Evolutionary conservation across 1,140 invertebrate genomes (phyloP).

Genomic region (Epicauta chinensis): DNA sequence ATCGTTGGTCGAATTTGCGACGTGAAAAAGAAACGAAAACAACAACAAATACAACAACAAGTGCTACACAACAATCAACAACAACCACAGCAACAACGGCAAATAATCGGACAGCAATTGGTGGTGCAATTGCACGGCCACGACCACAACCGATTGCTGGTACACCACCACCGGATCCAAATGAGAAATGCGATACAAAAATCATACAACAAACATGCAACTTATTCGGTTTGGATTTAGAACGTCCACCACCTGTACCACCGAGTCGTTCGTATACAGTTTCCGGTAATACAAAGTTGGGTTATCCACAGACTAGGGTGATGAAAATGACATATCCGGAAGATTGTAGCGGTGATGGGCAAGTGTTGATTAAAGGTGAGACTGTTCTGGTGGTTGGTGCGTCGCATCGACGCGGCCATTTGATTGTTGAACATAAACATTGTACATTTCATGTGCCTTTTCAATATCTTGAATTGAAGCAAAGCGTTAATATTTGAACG

Average conservation of each 20-base stretch:
- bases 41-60: constrained; percentile 33
- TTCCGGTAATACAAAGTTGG: constrained; percentile 83
- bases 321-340: constrained; percentile 85
- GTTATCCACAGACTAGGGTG: constrained; percentile 84
- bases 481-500: constrained; percentile 40
- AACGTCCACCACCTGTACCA: constrained; percentile 83
- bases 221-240: constrained; percentile 82
- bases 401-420: constrained; percentile 69
- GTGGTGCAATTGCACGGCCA: constrained; percentile 46
- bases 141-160: constrained; percentile 85
- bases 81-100: constrained; percentile 31
- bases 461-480: constrained; percentile 75
- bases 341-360: constrained; percentile 46
- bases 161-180: constrained; percentile 65
- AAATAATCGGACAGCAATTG: constrained; percentile 17
- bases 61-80: constrained; percentile 34
- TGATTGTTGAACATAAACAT: constrained; percentile 78
- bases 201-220: constrained; percentile 85
- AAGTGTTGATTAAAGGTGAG: constrained; percentile 69
- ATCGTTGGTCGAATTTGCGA: constrained; percentile 59
- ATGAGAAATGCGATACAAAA: constrained; percentile 76
- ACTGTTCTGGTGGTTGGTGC: constrained; percentile 76
- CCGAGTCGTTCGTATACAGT: constrained; percentile 85
- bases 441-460: constrained; percentile 77
- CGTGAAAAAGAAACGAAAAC: constrained; percentile 43